Evolutionary conservation across 2,797 vertebrate genomes (phyloP).

Genomic region (Catamblyrhynchus diadema): DNA sequence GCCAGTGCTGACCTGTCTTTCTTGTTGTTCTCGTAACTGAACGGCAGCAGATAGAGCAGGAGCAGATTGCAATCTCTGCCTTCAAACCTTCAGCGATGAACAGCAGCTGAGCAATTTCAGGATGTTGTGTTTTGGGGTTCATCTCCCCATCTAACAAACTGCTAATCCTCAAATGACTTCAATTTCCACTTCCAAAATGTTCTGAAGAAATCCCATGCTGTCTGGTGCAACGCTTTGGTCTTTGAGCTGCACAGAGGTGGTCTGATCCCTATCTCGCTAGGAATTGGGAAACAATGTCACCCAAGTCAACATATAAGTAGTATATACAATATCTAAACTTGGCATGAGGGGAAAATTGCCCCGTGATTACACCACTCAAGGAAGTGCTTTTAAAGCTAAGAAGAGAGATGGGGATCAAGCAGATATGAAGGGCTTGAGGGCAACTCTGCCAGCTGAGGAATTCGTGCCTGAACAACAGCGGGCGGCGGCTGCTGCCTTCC

Average conservation of each 20-base stretch:
- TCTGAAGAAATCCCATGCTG: constrained; percentile 27
- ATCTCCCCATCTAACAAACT: constrained; percentile 43
- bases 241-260: constrained; percentile 49
- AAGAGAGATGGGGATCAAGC: constrained; percentile 45
- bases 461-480: constrained; percentile 36
- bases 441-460: constrained; percentile 41
- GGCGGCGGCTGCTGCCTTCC: neutral
- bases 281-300: constrained; percentile 59
- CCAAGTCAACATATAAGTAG: constrained; percentile 51
- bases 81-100: constrained; percentile 26
- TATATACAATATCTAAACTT: constrained; percentile 47
- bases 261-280: constrained; percentile 48
- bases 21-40: constrained; percentile 10
- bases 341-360: constrained; percentile 54
- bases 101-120: constrained; percentile 35
- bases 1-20: constrained; percentile 57
- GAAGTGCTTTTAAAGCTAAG: constrained; percentile 60
- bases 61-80: constrained; percentile 46
- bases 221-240: constrained; percentile 29
- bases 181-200: constrained; percentile 58
- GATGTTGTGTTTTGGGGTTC: constrained; percentile 60
- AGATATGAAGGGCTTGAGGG: constrained; percentile 51
- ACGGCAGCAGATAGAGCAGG: neutral
- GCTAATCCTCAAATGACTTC: constrained; percentile 64
- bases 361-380: constrained; percentile 57